Conservation (phyloP, 2,113 vertebrate genomes). For the Melanotaenia duboulayi region DNA sequence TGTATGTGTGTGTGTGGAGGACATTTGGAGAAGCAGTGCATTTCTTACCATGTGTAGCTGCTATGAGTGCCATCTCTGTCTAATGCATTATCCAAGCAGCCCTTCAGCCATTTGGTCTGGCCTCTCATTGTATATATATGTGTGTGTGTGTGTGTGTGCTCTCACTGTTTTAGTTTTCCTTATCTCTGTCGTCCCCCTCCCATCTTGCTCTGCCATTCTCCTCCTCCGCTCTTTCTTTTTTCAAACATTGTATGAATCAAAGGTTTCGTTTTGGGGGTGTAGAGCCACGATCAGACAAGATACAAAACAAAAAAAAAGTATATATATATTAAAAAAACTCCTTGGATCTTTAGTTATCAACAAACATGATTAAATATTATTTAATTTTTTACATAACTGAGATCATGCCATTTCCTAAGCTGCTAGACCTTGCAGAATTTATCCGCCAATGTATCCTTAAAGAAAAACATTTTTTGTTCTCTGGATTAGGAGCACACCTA, state of each 20-base stretch:
- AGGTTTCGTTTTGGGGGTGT: slow-evolving; percentile 56
- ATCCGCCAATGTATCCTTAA: no score
- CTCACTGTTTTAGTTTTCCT: slow-evolving; percentile 54
- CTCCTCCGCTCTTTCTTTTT: slow-evolving; percentile 60
- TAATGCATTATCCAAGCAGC: slow-evolving; percentile 82
- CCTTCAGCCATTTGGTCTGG: slow-evolving; percentile 81
- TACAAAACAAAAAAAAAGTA: slow-evolving; percentile 11
- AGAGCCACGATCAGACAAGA: slow-evolving; percentile 35
- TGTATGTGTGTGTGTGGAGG: slow-evolving; percentile 32
- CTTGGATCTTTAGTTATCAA: background rate
- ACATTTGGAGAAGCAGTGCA: slow-evolving; percentile 66
- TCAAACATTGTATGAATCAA: slow-evolving; percentile 65
- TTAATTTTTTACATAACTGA: background rate
- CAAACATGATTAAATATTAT: background rate
- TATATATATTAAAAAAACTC: background rate
- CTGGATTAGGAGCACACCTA: no score
- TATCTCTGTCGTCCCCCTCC: slow-evolving; percentile 53
- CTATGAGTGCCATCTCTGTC: slow-evolving; percentile 77
- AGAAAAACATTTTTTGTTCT: background rate
- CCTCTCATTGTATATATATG: slow-evolving; percentile 46
- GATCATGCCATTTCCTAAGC: no score
- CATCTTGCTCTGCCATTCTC: slow-evolving; percentile 54
- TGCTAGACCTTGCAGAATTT: no score
- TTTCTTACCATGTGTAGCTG: slow-evolving; percentile 76
- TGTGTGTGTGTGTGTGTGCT: slow-evolving; percentile 35